phyloP scores from a whole-genome alignment of 2,797 vertebrate species.

The Iguana delicatissima region DNA sequence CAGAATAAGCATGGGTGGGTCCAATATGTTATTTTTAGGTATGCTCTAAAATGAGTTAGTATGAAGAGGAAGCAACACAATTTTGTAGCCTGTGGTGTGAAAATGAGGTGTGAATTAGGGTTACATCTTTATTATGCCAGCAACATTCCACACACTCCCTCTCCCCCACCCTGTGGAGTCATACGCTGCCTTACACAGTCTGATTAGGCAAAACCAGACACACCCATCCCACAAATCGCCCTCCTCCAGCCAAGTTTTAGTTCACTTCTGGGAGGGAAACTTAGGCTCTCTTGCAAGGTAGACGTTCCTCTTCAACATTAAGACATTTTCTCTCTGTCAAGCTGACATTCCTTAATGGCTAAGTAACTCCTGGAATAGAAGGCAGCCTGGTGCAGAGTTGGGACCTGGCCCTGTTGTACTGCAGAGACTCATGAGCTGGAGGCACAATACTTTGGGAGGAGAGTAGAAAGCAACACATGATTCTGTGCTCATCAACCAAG shows the following conservation, averaged over 20 bases:
- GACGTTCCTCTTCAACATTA: background rate
- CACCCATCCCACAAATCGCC: conserved; percentile 66
- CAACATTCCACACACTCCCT: conserved; percentile 58
- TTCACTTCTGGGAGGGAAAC: conserved; percentile 52
- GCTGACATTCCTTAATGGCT: conserved; percentile 54
- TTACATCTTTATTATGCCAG: conserved; percentile 65
- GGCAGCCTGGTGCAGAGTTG: conserved; percentile 40
- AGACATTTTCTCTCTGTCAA: conserved; percentile 27
- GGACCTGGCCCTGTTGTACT: conserved; percentile 56
- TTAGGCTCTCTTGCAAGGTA: background rate
- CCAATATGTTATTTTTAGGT: conserved; percentile 69
- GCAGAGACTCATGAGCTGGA: conserved; percentile 59
- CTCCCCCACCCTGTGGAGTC: conserved; percentile 71
- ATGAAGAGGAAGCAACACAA: conserved; percentile 62
- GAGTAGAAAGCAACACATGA: conserved; percentile 27
- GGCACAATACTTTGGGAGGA: conserved; percentile 35
- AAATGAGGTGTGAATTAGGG: conserved; percentile 66
- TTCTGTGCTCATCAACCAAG: background rate
- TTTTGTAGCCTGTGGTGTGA: conserved; percentile 75
- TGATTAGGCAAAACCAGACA: conserved; percentile 70
- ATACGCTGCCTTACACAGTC: conserved; percentile 69
- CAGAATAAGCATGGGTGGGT: conserved; percentile 48
- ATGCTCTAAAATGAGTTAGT: conserved; percentile 57
- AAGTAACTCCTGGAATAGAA: conserved; percentile 61
- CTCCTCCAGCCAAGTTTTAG: conserved; percentile 70